A percentile compares a stretch with the other conserved stretches of the same genome.
Evolutionary conservation across 2,888 invertebrate species (phyloP).

Genomic region (Gastrophysa polygoni): DNA sequence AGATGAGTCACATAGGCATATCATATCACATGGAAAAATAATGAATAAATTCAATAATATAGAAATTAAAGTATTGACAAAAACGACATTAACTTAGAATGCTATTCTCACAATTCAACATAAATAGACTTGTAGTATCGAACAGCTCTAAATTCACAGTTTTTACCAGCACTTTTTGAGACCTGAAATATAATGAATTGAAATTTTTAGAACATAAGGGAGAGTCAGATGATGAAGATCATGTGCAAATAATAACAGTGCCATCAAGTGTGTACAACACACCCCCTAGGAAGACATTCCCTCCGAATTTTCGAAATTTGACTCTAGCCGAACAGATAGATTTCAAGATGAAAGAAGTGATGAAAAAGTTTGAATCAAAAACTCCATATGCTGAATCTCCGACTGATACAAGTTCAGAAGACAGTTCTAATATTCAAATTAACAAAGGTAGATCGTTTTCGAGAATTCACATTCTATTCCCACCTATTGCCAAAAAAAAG

Average conservation of each 20-base stretch:
- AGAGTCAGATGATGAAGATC: slow-evolving; percentile 19
- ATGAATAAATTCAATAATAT: too few species aligned
- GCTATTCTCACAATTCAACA: too few species aligned
- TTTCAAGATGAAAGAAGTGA: slow-evolving; percentile 61
- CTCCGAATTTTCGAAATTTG: slow-evolving; percentile 43
- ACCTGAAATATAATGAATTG: too few species aligned
- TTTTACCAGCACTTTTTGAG: too few species aligned
- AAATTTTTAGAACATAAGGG: slow-evolving; percentile 2
- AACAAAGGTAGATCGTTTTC: background rate
- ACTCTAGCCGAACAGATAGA: slow-evolving; percentile 57
- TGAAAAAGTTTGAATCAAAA: slow-evolving; percentile 60
- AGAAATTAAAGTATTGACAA: too few species aligned
- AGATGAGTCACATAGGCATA: too few species aligned
- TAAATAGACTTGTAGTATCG: too few species aligned
- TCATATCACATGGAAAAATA: too few species aligned
- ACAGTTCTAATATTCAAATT: background rate
- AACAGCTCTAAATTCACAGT: too few species aligned
- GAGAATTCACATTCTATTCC: slow-evolving; percentile 8
- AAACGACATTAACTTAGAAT: too few species aligned
- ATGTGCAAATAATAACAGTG: slow-evolving; percentile 43
- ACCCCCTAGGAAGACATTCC: slow-evolving; percentile 40
- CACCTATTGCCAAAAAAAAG: background rate
- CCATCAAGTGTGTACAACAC: slow-evolving; percentile 35
- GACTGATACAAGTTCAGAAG: slow-evolving; percentile 51
- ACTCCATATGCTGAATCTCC: slow-evolving; percentile 53